A percentile compares a stretch with the other conserved stretches of the same genome.
phyloP scores from a whole-genome alignment of 2,888 invertebrate species.

The Tachina grossa region DNA sequence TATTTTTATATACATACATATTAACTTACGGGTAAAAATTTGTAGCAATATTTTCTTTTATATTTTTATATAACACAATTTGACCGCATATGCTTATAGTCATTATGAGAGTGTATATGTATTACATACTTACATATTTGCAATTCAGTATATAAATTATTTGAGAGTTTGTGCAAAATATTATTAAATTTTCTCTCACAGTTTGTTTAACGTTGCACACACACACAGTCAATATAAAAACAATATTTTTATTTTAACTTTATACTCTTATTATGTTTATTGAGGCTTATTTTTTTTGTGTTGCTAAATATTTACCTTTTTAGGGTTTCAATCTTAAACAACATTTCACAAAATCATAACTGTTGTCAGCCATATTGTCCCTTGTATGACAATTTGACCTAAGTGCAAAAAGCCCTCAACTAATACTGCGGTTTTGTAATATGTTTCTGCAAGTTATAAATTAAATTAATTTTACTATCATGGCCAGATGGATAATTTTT shows the following conservation, averaged over 20 bases:
- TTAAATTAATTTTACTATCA: no score
- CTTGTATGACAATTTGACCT: neutral
- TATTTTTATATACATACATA: neutral
- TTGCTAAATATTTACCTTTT: slow-evolving; percentile 54
- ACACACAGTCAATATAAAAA: slow-evolving; percentile 53
- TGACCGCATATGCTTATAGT: neutral
- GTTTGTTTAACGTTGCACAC: slow-evolving; percentile 6
- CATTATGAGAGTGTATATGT: neutral
- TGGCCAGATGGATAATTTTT: no score
- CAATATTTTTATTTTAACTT: slow-evolving; percentile 34
- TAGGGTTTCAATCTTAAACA: slow-evolving; percentile 33
- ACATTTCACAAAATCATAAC: neutral
- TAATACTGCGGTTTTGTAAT: no score
- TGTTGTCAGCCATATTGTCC: neutral
- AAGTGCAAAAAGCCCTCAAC: neutral
- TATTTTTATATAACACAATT: no score
- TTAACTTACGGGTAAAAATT: neutral
- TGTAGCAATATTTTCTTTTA: neutral
- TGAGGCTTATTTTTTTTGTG: slow-evolving; percentile 43
- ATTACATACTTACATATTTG: neutral
- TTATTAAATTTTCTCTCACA: slow-evolving; percentile 33
- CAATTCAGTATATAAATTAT: neutral
- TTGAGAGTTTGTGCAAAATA: neutral
- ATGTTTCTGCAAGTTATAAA: no score
- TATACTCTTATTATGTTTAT: slow-evolving; percentile 36